Conservation (phyloP, 2,113 vertebrate genomes). For the Mus spicilegus region DNA sequence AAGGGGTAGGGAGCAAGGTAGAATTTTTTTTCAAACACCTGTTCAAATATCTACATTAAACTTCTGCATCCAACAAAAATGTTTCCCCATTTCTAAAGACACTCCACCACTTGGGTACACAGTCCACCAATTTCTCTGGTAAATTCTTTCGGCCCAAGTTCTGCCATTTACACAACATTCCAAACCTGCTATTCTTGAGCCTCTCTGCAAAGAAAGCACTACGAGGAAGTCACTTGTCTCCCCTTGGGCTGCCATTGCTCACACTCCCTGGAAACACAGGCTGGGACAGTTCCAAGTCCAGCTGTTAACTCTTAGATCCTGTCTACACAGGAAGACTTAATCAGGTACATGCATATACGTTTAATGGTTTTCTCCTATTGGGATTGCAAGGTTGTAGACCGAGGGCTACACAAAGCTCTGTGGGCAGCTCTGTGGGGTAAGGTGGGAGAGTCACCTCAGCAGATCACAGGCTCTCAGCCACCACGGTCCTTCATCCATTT, state of each 20-base stretch:
- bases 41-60: conserved; percentile 42
- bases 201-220: not conserved
- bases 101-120: not conserved
- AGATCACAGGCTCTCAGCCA: not conserved
- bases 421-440: not conserved
- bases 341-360: too few species aligned
- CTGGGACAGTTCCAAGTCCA: not conserved
- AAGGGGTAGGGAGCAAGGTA: not conserved
- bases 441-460: not conserved
- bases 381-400: not conserved
- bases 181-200: not conserved
- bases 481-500: not conserved
- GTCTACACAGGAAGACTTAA: conserved; percentile 14
- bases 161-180: not conserved
- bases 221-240: not conserved
- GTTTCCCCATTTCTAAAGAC: conserved; percentile 23
- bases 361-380: not conserved
- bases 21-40: conserved; percentile 35
- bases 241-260: not conserved
- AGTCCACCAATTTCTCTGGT: not conserved
- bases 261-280: not conserved
- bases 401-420: not conserved
- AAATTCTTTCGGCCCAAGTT: not conserved
- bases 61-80: not conserved
- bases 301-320: conserved; percentile 11